These are phyloP conservation scores for Hoplostethus atlanticus DNA, from an alignment of 2,797 vertebrate genomes.

Conservation along the genomic window DNA sequence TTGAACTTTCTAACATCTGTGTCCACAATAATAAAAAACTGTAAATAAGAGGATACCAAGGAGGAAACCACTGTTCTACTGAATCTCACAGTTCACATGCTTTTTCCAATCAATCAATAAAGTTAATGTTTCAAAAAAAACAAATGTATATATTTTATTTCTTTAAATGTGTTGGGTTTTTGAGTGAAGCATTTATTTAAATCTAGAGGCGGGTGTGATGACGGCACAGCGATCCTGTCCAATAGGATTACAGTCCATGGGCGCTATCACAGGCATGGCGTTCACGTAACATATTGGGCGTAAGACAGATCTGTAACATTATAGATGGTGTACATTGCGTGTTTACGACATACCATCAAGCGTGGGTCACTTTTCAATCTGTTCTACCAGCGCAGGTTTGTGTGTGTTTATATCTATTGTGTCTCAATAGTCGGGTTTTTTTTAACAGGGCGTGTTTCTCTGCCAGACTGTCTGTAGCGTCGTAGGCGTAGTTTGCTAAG, in stretches of 20 bases:
- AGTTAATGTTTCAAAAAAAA: too few species aligned
- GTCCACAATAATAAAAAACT: too few species aligned
- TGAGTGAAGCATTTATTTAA: slow-evolving; percentile 32
- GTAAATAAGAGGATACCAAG: too few species aligned
- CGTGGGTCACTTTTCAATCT: not conserved
- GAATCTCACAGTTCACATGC: too few species aligned
- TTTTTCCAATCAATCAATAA: too few species aligned
- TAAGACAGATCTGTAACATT: not conserved
- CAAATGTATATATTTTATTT: too few species aligned
- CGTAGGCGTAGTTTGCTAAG: not conserved
- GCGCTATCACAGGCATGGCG: not conserved
- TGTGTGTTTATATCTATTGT: not conserved
- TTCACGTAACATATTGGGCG: not conserved
- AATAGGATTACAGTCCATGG: not conserved
- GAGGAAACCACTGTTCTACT: too few species aligned
- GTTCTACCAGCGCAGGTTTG: not conserved
- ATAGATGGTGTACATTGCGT: too few species aligned
- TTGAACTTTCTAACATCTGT: too few species aligned
- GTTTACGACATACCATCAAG: not conserved
- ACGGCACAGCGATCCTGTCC: slow-evolving; percentile 8
- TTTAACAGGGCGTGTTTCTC: slow-evolving; percentile 10
- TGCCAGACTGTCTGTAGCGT: not conserved
- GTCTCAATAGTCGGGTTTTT: too few species aligned
- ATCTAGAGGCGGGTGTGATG: not conserved
- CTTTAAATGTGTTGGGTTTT: not conserved